A percentile compares a stretch with the other conserved stretches of the same genome.
These are phyloP conservation scores for Norana najaformis DNA, from an alignment of 2,888 invertebrate species.

Conservation along the genomic window DNA sequence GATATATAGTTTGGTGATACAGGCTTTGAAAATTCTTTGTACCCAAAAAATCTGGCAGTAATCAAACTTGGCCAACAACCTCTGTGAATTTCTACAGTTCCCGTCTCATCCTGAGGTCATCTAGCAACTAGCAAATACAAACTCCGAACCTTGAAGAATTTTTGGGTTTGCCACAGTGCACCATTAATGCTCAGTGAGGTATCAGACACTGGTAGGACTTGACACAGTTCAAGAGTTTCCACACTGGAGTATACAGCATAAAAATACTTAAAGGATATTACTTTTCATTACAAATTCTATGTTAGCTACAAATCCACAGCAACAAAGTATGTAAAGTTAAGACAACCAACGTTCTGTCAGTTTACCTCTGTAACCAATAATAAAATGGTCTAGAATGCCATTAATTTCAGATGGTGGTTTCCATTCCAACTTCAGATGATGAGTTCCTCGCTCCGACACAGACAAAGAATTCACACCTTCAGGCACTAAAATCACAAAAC, in stretches of 20 bases:
- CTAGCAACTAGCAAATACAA: background rate
- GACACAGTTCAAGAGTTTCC: background rate
- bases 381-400: slow-evolving; percentile 87
- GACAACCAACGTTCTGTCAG: too few relatives aligned
- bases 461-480: slow-evolving; percentile 34
- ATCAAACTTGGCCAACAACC: background rate
- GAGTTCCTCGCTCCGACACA: slow-evolving; percentile 49
- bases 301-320: too few relatives aligned
- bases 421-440: slow-evolving; percentile 71
- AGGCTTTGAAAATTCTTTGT: background rate
- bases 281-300: too few relatives aligned
- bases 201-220: background rate
- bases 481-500: slow-evolving; percentile 42
- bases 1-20: background rate
- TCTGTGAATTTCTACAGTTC: background rate
- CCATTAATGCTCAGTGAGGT: background rate
- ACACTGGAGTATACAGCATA: background rate
- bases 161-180: background rate
- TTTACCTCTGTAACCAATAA: slow-evolving; percentile 80
- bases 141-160: background rate
- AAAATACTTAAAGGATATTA: background rate
- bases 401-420: slow-evolving; percentile 89
- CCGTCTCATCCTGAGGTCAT: background rate
- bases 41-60: background rate
- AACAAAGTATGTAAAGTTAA: background rate